Evolutionary conservation across 1,140 invertebrate genomes (phyloP).

Genomic region (Pantala flavescens): DNA sequence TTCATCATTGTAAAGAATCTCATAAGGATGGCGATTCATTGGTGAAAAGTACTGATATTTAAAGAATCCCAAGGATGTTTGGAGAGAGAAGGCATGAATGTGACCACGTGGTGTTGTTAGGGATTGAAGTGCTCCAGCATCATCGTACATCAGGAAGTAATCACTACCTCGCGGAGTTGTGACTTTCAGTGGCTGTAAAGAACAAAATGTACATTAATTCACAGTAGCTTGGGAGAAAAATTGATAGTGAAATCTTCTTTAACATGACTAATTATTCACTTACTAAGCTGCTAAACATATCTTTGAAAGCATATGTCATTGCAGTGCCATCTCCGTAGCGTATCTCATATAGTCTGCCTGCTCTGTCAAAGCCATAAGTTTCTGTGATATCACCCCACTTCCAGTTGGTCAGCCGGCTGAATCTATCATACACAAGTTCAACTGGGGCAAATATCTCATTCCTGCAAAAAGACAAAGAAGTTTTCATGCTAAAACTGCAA

Average conservation of each 20-base stretch:
- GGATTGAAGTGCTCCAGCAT: conserved; percentile 78
- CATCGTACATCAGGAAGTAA: conserved; percentile 85
- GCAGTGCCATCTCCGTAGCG: conserved; percentile 78
- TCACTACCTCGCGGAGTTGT: conserved; percentile 84
- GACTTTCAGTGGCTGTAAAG: conserved; percentile 67
- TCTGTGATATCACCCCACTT: conserved; percentile 83
- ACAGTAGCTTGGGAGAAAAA: neutral
- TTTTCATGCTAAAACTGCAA: neutral
- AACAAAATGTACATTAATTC: conserved; percentile 17
- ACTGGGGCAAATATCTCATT: conserved; percentile 76
- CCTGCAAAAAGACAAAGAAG: conserved; percentile 22
- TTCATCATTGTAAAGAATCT: conserved; percentile 82
- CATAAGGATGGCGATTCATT: conserved; percentile 78
- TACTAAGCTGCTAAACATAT: conserved; percentile 71
- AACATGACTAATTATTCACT: conserved; percentile 25
- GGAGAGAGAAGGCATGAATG: conserved; percentile 82
- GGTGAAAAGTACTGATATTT: conserved; percentile 86
- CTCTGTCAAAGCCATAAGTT: conserved; percentile 77
- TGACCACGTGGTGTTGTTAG: conserved; percentile 85
- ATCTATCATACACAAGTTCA: conserved; percentile 84
- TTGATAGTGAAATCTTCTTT: neutral
- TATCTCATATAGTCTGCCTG: conserved; percentile 74
- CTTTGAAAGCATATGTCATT: conserved; percentile 77
- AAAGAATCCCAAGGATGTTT: conserved; percentile 85
- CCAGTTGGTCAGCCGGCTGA: conserved; percentile 81